These are phyloP conservation scores for Xiphorhynchus elegans DNA, from an alignment of 2,113 vertebrate species.

Conservation along the genomic window DNA sequence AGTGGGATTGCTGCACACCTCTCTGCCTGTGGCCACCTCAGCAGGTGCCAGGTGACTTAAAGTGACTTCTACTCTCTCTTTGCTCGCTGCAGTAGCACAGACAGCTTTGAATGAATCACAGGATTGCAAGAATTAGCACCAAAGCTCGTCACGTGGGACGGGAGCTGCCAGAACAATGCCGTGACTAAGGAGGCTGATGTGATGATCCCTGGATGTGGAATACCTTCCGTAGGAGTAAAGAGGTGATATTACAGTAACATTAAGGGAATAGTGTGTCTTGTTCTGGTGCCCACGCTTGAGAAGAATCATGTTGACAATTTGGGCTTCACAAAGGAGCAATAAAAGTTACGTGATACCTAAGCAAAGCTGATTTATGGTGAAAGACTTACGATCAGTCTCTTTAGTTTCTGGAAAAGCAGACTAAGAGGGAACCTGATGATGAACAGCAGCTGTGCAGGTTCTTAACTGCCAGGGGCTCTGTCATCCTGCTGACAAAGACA, in stretches of 20 bases:
- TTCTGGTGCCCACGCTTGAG: background rate
- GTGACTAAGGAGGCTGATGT: constrained; percentile 7
- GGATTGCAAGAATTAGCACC: background rate
- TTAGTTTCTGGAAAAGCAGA: background rate
- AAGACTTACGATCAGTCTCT: background rate
- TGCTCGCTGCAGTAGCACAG: background rate
- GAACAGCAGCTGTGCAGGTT: background rate
- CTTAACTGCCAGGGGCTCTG: background rate
- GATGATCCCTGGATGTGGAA: constrained; percentile 1
- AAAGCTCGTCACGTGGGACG: background rate
- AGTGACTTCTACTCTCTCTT: background rate
- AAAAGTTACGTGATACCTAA: constrained; percentile 1
- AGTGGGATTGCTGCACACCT: background rate
- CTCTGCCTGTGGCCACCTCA: background rate
- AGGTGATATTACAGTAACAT: background rate
- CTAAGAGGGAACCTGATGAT: background rate
- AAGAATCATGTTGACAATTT: background rate
- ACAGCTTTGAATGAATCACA: constrained; percentile 33
- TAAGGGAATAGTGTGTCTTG: background rate
- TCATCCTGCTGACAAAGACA: background rate
- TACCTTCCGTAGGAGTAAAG: background rate
- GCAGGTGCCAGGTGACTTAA: background rate
- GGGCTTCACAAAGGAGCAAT: background rate
- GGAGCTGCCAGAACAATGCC: background rate
- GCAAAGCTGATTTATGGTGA: constrained; percentile 1